Conservation (phyloP, 2,113 vertebrate genomes). For the Salvator merianae region DNA sequence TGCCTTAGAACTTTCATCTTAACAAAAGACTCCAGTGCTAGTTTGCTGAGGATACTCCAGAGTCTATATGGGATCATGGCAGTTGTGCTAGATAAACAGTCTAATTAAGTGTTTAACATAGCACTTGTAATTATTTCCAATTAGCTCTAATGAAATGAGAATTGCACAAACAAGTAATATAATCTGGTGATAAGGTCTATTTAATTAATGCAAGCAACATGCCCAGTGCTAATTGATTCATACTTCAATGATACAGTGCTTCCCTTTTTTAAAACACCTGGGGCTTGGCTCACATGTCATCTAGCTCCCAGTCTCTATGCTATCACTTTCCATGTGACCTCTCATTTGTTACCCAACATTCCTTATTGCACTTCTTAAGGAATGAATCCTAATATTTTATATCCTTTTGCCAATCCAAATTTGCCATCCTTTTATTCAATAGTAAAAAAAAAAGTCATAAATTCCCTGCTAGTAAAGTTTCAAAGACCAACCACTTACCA, state of each 20-base stretch:
- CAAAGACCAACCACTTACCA: neutral
- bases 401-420: neutral
- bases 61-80: neutral
- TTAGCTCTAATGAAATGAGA: conserved; percentile 56
- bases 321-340: neutral
- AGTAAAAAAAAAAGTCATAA: too few relatives aligned
- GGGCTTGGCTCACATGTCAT: neutral
- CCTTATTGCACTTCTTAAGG: neutral
- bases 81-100: conserved; percentile 48
- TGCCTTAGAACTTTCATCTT: neutral
- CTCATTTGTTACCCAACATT: neutral
- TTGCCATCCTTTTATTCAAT: neutral
- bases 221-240: conserved; percentile 37
- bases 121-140: conserved; percentile 49
- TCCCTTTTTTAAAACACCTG: neutral
- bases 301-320: neutral
- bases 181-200: conserved; percentile 55
- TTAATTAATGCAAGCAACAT: conserved; percentile 52
- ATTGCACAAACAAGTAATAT: conserved; percentile 49
- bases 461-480: neutral
- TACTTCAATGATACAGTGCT: neutral
- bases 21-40: neutral
- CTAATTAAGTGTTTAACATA: conserved; percentile 55
- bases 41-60: neutral
- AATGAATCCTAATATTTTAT: neutral